Base-by-base conservation (phyloP, 2,113 vertebrate species). In the Sapayoa aenigma region DNA sequence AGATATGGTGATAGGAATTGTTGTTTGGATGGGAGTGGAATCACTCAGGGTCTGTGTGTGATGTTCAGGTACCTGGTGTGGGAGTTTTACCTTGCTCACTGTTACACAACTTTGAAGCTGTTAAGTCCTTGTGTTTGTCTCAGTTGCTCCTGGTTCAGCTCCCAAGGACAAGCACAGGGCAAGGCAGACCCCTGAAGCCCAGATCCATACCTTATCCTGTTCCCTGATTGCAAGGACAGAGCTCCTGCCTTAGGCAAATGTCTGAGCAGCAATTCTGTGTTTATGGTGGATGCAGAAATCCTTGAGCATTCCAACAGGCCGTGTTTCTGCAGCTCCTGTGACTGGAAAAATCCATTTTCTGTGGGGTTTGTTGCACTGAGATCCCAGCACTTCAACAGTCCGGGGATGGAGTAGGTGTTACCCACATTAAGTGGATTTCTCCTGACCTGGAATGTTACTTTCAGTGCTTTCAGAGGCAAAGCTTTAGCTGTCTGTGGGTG, bases 21-120 rank as follows among this genome's bases (percentile, higher is more conserved):
- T 47, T 31, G 8, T 68, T 30, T 42, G 49, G 37, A 6, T 73
- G 56, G n/a, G 55, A 42, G 9, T 15, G 56, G 59, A 37, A 5
- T 46, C 53, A 4, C 85, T 73, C 1, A 1, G 39, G 9, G 18
- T 21, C 18, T 13, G 33, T 2, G 9, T 15, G 30, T 46, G 9
- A 5, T 25, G 9, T 14, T 4, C 4, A 0, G 9, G 5, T 25
- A 28, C 44, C 50, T 1, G 5, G 6, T 21, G 30, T 21, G 50
- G 59, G 44, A 58, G 49, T 55, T 88, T 13, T 11, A 2, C 76
- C 66, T 78, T 55, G 7, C 15, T 80, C 10, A 0, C 33, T 44
- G 11, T 66, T 49, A 3, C 0, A 1, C 87, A 69, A 24, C 33
- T 87, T 39, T 17, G 49, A 68, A 75, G 77, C 65, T 62, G 37